Base-by-base conservation (phyloP, 2,888 invertebrate species). In the Cetonia aurata region DNA sequence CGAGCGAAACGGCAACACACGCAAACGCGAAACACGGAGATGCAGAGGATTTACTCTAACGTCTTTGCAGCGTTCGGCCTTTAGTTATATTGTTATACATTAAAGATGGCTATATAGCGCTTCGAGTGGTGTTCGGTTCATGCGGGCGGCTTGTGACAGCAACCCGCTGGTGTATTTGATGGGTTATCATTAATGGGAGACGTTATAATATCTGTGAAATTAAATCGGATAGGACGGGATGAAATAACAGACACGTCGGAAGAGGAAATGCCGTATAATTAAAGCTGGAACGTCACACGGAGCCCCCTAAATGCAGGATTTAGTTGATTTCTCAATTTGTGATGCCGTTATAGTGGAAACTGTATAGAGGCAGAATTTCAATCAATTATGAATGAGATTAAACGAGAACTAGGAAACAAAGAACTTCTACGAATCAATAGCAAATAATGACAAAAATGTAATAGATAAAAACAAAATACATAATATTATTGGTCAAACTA, bases 111-210 rank as follows among this genome's bases (percentile, higher is more conserved):
- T 25, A 25, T n/a, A n/a, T 25, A 25, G 25, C 25, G 25, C 4
- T 25, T 60, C 60, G 31, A 60, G 25, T 25, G 25, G 60, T 60
- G 60, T 60, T 60, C 48, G 60, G 46, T 60, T 60, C 60, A 60
- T 60, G 60, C 60, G 60, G 60, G 60, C 60, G 46, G 60, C 48
- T 60, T 44, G 60, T 60, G 60, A 60, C 60, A 60, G 46, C 46
- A 60, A 31, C 60, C 44, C 46, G 60, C 60, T 60, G 60, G 46
- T 60, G 60, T 48, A 46, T 46, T 60, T 60, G 46, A 60, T 60
- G 48, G 60, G 44, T 60, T 60, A 60, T 60, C 48, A 60, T 60
- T 60, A 60, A 60, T 60, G 31, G 46, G 60, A 60, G 60, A 33
- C 44, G 46, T 60, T 60, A 60, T 48, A 60, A 44, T 59, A 60